Conservation (phyloP, 1,140 invertebrate species). For the Bombus superbus region DNA sequence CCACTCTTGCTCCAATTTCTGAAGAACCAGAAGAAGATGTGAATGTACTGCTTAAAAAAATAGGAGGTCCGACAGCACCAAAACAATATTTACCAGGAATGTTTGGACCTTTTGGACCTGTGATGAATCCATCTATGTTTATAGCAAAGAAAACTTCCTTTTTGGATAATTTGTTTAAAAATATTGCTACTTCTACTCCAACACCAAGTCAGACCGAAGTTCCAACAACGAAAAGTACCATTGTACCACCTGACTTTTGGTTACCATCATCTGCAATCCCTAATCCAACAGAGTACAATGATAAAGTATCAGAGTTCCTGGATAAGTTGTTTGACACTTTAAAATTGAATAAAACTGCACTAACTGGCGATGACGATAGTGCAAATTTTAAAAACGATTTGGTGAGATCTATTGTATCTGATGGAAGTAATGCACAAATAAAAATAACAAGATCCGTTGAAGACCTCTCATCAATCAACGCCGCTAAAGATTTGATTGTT, state of each 20-base stretch:
- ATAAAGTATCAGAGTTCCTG: slow-evolving; percentile 75
- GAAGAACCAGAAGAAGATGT: slow-evolving; percentile 43
- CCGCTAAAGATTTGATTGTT: slow-evolving; percentile 76
- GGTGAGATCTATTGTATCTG: slow-evolving; percentile 60
- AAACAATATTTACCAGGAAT: slow-evolving; percentile 69
- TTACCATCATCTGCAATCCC: slow-evolving; percentile 72
- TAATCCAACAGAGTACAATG: slow-evolving; percentile 73
- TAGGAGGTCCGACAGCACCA: not conserved
- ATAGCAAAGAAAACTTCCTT: slow-evolving; percentile 76
- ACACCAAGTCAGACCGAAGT: slow-evolving; percentile 27
- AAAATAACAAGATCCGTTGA: slow-evolving; percentile 70
- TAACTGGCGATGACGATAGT: not conserved
- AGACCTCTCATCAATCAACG: slow-evolving; percentile 71
- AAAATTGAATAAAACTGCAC: slow-evolving; percentile 69
- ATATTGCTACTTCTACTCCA: slow-evolving; percentile 69
- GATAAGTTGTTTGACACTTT: slow-evolving; percentile 76
- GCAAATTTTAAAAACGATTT: slow-evolving; percentile 54
- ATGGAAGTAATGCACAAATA: slow-evolving; percentile 33
- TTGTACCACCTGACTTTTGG: slow-evolving; percentile 79
- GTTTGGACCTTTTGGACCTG: slow-evolving; percentile 65
- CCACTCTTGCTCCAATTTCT: slow-evolving; percentile 69
- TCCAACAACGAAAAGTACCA: slow-evolving; percentile 70
- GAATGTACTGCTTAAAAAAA: slow-evolving; percentile 11
- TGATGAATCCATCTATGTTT: slow-evolving; percentile 74
- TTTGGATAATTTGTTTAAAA: slow-evolving; percentile 77